Conservation (phyloP, 2,113 vertebrate genomes). For the Hyaena hyaena region DNA sequence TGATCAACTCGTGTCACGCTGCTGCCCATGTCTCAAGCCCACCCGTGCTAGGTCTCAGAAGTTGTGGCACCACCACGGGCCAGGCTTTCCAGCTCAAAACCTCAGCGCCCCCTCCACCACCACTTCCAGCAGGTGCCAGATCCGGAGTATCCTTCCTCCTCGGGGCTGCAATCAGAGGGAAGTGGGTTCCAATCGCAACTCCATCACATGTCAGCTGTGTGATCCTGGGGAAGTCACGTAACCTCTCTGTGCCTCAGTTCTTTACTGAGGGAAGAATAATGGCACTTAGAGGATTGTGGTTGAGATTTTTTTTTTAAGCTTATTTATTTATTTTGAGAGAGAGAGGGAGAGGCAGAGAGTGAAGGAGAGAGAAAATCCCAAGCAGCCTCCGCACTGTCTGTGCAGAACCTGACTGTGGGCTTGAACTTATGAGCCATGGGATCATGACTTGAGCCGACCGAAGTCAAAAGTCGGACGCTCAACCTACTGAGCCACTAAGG, state of each 20-base stretch:
- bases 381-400: too few relatives aligned
- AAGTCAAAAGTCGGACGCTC: too few relatives aligned
- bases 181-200: not conserved
- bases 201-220: not conserved
- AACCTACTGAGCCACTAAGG: too few relatives aligned
- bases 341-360: too few relatives aligned
- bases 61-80: not conserved
- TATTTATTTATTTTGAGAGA: too few relatives aligned
- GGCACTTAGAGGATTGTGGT: not conserved
- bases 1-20: not conserved
- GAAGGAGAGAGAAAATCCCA: too few relatives aligned
- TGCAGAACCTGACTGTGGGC: too few relatives aligned
- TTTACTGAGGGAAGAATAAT: not conserved
- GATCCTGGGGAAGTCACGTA: not conserved
- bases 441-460: too few relatives aligned
- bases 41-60: not conserved
- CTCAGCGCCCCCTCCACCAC: not conserved
- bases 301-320: not conserved
- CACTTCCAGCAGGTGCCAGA: not conserved
- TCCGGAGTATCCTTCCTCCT: not conserved
- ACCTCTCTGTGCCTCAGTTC: not conserved
- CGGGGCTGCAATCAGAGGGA: not conserved
- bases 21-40: not conserved
- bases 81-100: not conserved
- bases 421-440: too few relatives aligned